Conservation (phyloP, 2,888 invertebrate species). For the Andrena hattorfiana region DNA sequence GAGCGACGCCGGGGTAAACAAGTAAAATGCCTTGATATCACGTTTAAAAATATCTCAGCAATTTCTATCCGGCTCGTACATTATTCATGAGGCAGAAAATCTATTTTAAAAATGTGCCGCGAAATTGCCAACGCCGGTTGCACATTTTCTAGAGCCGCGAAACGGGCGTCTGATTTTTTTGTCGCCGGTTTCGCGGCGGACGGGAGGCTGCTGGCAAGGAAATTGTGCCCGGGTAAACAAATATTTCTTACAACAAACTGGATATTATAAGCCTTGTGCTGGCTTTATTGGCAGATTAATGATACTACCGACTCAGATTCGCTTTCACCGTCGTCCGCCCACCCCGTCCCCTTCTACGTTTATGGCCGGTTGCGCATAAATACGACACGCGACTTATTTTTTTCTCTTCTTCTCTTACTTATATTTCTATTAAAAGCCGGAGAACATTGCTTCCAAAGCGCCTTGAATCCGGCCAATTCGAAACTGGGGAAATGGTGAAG, state of each 20-base stretch:
- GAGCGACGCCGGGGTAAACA: slow-evolving; percentile 8
- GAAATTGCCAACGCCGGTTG: background rate
- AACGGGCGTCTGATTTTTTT: background rate
- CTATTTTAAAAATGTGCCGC: slow-evolving; percentile 13
- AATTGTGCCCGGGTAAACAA: slow-evolving; percentile 55
- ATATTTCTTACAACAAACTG: slow-evolving; percentile 57
- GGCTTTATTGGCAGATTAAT: slow-evolving; percentile 64
- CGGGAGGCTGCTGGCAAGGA: slow-evolving; percentile 12
- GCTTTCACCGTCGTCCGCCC: slow-evolving; percentile 67
- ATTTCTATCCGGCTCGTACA: slow-evolving; percentile 25
- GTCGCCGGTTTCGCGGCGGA: background rate
- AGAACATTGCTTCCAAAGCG: background rate
- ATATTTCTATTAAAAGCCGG: slow-evolving; percentile 26
- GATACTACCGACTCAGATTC: slow-evolving; percentile 66
- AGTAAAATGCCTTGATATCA: slow-evolving; percentile 27
- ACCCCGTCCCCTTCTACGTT: slow-evolving; percentile 58
- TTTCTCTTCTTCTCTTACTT: slow-evolving; percentile 14
- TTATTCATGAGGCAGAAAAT: slow-evolving; percentile 34
- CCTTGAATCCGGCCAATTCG: background rate
- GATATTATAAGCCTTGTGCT: slow-evolving; percentile 49
- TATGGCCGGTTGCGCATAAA: slow-evolving; percentile 57
- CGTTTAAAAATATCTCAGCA: slow-evolving; percentile 34
- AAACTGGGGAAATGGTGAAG: background rate
- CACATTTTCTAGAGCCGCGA: background rate
- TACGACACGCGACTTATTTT: slow-evolving; percentile 53